These are phyloP conservation scores for Micromesistius poutassou DNA, from an alignment of 2,797 vertebrate species.

Conservation along the genomic window DNA sequence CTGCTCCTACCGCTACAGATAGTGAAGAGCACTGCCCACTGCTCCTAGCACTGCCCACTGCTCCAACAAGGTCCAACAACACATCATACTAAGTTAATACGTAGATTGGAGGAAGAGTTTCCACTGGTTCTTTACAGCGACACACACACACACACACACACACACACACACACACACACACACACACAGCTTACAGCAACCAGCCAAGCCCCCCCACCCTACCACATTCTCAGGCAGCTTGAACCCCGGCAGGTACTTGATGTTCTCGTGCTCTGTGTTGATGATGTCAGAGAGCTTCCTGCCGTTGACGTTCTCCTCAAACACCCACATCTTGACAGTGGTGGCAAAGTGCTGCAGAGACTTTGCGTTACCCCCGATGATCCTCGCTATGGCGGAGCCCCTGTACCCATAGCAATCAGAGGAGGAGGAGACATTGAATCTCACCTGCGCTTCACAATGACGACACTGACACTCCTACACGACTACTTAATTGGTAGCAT, in stretches of 20 bases:
- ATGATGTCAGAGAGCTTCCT: conserved; percentile 90
- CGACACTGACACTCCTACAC: neutral
- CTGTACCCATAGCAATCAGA: conserved; percentile 58
- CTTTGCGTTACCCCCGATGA: conserved; percentile 83
- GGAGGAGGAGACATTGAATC: neutral
- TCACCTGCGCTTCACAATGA: neutral
- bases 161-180: neutral
- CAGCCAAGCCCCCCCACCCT: conserved; percentile 7
- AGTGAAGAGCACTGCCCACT: no score
- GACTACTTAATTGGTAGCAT: neutral
- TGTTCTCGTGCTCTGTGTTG: conserved; percentile 88
- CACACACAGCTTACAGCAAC: neutral
- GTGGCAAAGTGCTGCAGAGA: conserved; percentile 78
- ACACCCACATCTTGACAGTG: conserved; percentile 93
- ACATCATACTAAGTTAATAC: no score
- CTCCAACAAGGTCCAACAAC: no score
- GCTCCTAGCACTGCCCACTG: no score
- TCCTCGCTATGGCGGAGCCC: conserved; percentile 90
- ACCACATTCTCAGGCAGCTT: conserved; percentile 93
- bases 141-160: neutral
- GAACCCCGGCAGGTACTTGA: conserved; percentile 90
- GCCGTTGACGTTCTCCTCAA: conserved; percentile 83
- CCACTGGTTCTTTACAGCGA: no score
- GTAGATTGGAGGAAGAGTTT: no score
- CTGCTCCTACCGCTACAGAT: no score